Percentiles rank a stretch among this genome's conserved stretches.
These are phyloP conservation scores for Hofmannophila pseudospretella DNA, from an alignment of 2,888 invertebrate genomes.

Conservation along the genomic window DNA sequence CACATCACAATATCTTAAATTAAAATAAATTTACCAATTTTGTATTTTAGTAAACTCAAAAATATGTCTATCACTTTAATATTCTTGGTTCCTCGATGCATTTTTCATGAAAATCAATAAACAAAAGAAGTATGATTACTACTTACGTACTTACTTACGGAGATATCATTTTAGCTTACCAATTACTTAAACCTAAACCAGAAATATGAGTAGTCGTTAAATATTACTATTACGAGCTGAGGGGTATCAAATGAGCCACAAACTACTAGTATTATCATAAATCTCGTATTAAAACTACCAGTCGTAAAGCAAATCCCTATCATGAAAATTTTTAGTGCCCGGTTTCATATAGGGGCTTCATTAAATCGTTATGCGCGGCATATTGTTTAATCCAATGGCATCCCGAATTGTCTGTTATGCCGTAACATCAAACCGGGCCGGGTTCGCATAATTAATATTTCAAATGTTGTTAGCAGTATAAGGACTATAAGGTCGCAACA, in stretches of 20 bases:
- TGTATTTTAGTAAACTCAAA: too few species aligned
- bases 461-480: slow-evolving; percentile 73
- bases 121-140: too few species aligned
- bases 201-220: too few species aligned
- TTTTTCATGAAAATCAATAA: too few species aligned
- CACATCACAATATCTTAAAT: too few species aligned
- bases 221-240: too few species aligned
- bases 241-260: background rate
- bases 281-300: slow-evolving; percentile 8
- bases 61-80: too few species aligned
- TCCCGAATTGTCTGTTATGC: slow-evolving; percentile 53
- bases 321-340: slow-evolving; percentile 28
- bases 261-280: background rate
- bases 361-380: slow-evolving; percentile 52
- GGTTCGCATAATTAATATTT: slow-evolving; percentile 69
- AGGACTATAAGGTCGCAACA: slow-evolving; percentile 19
- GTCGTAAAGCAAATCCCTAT: slow-evolving; percentile 15
- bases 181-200: too few species aligned
- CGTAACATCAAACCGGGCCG: slow-evolving; percentile 44
- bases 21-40: too few species aligned
- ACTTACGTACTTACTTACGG: too few species aligned
- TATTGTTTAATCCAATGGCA: slow-evolving; percentile 59
- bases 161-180: too few species aligned
- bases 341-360: slow-evolving; percentile 35
- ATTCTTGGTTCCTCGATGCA: too few species aligned